A percentile compares a stretch with the other conserved stretches of the same genome.
phyloP scores from a whole-genome alignment of 1,140 invertebrate genomes.

The Pemphigus obesinymphae region DNA sequence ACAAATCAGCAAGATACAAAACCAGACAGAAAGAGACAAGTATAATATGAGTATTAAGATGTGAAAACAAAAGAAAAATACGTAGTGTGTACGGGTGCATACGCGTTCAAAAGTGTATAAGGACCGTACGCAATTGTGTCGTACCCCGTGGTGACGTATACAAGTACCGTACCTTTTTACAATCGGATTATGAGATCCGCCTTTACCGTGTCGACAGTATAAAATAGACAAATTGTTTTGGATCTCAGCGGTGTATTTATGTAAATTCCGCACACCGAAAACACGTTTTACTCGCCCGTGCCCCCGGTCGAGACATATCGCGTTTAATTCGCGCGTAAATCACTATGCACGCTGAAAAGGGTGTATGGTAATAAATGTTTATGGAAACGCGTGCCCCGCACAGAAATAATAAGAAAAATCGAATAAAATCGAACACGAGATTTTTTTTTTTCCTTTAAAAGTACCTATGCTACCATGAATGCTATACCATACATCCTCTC shows the following conservation, averaged over 20 bases:
- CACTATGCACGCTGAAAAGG: neutral
- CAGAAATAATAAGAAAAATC: neutral
- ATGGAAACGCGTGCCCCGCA: neutral
- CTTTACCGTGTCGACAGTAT: neutral
- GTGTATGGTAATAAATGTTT: neutral
- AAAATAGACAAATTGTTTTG: constrained; percentile 1
- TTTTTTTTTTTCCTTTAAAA: neutral
- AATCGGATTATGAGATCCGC: too few species aligned
- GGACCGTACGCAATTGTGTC: too few species aligned
- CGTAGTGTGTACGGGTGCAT: too few species aligned
- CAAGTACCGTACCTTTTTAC: too few species aligned
- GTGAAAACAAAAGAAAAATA: too few species aligned
- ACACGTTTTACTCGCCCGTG: neutral
- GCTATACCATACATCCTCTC: neutral
- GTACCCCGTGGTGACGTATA: too few species aligned
- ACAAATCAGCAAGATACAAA: too few species aligned
- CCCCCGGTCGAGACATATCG: neutral
- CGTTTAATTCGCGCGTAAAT: neutral
- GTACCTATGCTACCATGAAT: too few species aligned
- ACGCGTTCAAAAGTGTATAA: too few species aligned
- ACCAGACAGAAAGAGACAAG: too few species aligned
- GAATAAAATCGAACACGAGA: neutral
- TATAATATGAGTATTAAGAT: too few species aligned
- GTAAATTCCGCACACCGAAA: neutral
- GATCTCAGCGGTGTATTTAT: neutral